Conservation (phyloP, 2,113 vertebrate genomes). For the Sylvietta virens region DNA sequence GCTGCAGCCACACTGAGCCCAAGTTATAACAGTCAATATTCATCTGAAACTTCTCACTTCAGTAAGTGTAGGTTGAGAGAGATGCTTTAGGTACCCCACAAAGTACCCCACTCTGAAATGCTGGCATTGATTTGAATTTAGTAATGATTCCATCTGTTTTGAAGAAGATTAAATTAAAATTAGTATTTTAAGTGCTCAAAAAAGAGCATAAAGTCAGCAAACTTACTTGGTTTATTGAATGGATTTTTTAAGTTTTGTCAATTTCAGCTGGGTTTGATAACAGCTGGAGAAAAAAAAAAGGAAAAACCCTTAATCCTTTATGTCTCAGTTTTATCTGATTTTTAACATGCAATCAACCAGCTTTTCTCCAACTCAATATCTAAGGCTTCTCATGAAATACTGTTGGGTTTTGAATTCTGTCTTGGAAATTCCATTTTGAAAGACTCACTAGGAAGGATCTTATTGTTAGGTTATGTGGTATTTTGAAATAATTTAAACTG, state of each 20-base stretch:
- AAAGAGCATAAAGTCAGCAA: not conserved
- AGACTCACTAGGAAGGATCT: not conserved
- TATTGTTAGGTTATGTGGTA: not conserved
- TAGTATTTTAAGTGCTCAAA: not conserved
- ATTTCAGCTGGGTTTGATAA: not conserved
- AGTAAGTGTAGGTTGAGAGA: not conserved
- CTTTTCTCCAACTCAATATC: not conserved
- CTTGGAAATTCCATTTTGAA: not conserved
- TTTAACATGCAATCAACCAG: not conserved
- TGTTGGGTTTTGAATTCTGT: not conserved
- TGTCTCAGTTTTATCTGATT: not conserved
- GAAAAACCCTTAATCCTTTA: not conserved
- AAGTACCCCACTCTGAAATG: not conserved
- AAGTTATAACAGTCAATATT: not conserved
- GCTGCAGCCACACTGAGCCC: not conserved
- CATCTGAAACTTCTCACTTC: not conserved
- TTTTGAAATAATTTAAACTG: not conserved
- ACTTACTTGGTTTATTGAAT: not conserved
- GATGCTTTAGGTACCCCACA: not conserved
- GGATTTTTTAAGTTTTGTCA: not conserved
- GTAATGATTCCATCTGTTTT: not conserved
- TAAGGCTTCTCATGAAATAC: not conserved
- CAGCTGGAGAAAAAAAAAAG: not conserved
- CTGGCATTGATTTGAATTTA: not conserved
- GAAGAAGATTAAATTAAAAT: not conserved